Base-by-base conservation (phyloP, 2,888 invertebrate genomes). In the Byasa hedistus region DNA sequence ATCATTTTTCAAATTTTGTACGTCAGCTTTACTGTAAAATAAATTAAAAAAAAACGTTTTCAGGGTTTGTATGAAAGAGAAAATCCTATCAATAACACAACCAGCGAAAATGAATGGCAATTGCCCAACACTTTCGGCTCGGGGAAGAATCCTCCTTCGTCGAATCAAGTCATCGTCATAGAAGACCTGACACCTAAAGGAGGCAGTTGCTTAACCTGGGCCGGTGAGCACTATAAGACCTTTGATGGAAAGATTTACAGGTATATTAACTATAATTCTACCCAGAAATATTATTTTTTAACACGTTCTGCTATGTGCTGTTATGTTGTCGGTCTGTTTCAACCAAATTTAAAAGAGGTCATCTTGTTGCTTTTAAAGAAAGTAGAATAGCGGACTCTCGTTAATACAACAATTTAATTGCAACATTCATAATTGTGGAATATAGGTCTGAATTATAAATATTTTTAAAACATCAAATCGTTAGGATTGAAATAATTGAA, bases 181-280 rank as follows among this genome's bases (percentile, higher is more conserved):
- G 85, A 87, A 65, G 89, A 90, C 69, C 63, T 84, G 32, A 84
- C 85, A 12, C 95, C 95, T 0, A 93, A 93, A 73, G 93, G 95
- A 0, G 95, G 95, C 0, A 92, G 93, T 17, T 98, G 98, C 76
- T 93, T 95, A 65, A 94, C 95, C 2, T 98, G 97, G 97, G 94
- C 95, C 27, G 96, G 95, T 44, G 92, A 93, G 21, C 97, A 97
- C 84, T 95, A 95, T 75, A 96, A 96, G 82, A 97, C 97, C 0
- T 97, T 97, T 77, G 97, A 98, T 85, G 96, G 96, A 10, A 93
- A 94, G 75, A 93, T 97, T 58, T 95, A 94, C 77, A 95, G 94
- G 95, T 95, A 85, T 15, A 39, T 15, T 39, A 12, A 36, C 36
- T 36, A 36, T 36, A 10, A 36, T 36, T 8, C 36, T 36, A 36